Percentiles rank a stretch among this genome's conserved stretches.
phyloP scores from a whole-genome alignment of 2,888 invertebrate species.

The Lumbricus terrestris region DNA sequence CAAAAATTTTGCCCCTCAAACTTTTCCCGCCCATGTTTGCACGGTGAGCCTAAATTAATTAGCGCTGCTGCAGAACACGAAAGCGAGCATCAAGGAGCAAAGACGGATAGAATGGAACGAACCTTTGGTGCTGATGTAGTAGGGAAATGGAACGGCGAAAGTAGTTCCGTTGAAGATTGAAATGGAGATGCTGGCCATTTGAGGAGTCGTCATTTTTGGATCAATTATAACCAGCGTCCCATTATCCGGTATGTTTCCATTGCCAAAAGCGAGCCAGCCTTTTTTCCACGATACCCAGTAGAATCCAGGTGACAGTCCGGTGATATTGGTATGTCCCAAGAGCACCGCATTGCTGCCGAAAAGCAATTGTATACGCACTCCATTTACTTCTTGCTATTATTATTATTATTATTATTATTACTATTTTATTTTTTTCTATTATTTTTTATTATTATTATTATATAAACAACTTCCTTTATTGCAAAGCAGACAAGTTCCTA shows the following conservation, averaged over 20 bases:
- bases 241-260: background rate
- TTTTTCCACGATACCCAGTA: background rate
- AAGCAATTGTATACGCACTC: background rate
- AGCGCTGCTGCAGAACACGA: background rate
- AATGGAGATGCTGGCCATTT: background rate
- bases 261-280: background rate
- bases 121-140: background rate
- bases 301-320: background rate
- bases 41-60: too few relatives aligned
- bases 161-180: background rate
- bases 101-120: background rate
- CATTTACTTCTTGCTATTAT: too few relatives aligned
- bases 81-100: background rate
- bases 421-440: too few relatives aligned
- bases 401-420: too few relatives aligned
- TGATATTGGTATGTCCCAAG: background rate
- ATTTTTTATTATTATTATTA: too few relatives aligned
- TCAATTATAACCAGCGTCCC: background rate
- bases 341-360: background rate
- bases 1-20: too few relatives aligned
- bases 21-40: too few relatives aligned
- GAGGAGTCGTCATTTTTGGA: background rate
- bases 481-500: too few relatives aligned
- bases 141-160: background rate
- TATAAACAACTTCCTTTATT: too few relatives aligned